Percentiles rank a stretch among this genome's conserved stretches.
These are phyloP conservation scores for Poecilia velifera DNA, from an alignment of 2,797 vertebrate genomes.

Conservation along the genomic window DNA sequence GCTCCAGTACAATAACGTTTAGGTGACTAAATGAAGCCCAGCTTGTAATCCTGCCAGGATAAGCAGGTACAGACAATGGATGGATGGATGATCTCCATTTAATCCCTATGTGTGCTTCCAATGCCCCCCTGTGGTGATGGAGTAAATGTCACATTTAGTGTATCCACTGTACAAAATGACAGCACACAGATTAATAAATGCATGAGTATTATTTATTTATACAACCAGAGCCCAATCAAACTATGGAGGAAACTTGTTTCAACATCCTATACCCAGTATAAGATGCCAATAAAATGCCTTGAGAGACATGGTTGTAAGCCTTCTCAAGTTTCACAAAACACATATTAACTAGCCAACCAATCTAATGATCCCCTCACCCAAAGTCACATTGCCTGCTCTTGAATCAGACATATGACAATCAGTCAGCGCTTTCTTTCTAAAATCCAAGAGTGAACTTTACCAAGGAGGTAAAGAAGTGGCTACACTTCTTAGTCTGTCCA, in stretches of 20 bases:
- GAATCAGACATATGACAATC: background rate
- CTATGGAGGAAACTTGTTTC: background rate
- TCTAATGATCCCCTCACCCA: background rate
- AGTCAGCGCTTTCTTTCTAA: background rate
- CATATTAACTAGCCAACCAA: background rate
- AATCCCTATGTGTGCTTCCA: background rate
- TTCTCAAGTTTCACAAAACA: background rate
- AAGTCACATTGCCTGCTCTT: background rate
- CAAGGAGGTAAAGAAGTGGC: background rate
- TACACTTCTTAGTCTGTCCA: no score
- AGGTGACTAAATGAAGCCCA: no score
- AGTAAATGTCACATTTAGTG: background rate
- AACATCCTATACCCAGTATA: background rate
- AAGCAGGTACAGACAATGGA: background rate
- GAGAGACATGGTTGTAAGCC: background rate
- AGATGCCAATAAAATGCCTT: background rate
- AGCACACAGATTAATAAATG: background rate
- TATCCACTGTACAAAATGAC: background rate
- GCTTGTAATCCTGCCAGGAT: background rate
- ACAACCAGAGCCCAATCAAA: background rate
- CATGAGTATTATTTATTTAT: background rate
- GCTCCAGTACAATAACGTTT: no score
- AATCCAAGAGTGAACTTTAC: background rate
- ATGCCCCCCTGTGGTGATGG: background rate
- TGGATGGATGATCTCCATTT: background rate